Percentiles rank a stretch among this genome's conserved stretches.
Conservation (phyloP, 2,888 invertebrate genomes). For the Drosophila kuntzei region DNA sequence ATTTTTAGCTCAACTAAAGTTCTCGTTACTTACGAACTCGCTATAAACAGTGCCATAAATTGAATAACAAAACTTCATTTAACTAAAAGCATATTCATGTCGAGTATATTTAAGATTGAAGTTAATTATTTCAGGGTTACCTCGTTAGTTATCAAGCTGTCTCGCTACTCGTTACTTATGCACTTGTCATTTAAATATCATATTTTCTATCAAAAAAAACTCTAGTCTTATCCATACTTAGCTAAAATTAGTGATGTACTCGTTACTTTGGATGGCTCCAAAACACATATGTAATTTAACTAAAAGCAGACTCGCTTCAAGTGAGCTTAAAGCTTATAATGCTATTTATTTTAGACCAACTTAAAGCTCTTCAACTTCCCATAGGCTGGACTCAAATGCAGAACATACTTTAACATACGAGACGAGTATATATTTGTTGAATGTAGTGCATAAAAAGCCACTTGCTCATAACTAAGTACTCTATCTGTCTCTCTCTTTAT, state of each 20-base stretch:
- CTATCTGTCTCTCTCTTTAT: not conserved
- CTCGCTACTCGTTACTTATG: no score
- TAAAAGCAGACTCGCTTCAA: not conserved
- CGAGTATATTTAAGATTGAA: no score
- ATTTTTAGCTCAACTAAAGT: not conserved
- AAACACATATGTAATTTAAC: not conserved
- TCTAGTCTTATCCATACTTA: no score
- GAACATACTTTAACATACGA: conserved; percentile 10
- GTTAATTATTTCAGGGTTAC: no score
- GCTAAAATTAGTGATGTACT: not conserved
- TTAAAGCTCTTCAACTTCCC: not conserved
- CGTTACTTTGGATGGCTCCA: not conserved
- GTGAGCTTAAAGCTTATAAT: not conserved
- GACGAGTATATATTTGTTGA: conserved; percentile 1
- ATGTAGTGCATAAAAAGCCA: conserved; percentile 42
- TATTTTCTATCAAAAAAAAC: no score
- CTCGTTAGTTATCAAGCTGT: no score
- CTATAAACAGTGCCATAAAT: no score
- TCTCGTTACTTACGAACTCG: not conserved
- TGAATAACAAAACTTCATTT: no score
- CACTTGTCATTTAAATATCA: no score
- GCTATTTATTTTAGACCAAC: conserved; percentile 1
- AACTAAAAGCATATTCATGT: no score
- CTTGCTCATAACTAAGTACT: conserved; percentile 30
- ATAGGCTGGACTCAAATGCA: not conserved